Percentiles rank a stretch among this genome's conserved stretches.
phyloP scores from a whole-genome alignment of 2,797 vertebrate species.

The Pseudochaenichthys georgianus region DNA sequence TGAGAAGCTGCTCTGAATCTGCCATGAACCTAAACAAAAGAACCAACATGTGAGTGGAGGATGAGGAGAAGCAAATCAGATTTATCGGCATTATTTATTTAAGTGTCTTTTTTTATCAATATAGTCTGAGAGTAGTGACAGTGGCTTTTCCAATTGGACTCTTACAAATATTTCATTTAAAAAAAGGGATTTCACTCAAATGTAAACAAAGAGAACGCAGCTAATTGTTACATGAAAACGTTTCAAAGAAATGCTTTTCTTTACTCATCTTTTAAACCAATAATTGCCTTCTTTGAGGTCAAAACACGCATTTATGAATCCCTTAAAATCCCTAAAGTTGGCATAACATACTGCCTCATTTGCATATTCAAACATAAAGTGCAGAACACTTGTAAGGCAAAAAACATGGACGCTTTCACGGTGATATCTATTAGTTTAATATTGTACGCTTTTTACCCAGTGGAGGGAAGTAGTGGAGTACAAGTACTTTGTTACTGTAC shows the following conservation, averaged over 20 bases:
- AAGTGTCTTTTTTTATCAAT: not conserved
- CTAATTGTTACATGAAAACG: not conserved
- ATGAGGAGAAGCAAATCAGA: not conserved
- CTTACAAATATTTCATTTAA: not conserved
- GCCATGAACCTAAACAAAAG: not conserved
- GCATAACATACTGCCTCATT: too few relatives aligned
- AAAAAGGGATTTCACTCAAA: not conserved
- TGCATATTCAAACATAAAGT: too few relatives aligned
- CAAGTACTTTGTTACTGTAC: too few relatives aligned
- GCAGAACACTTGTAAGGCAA: too few relatives aligned
- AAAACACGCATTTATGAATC: not conserved
- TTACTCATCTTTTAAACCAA: not conserved
- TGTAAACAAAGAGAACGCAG: not conserved
- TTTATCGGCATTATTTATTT: not conserved
- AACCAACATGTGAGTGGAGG: not conserved
- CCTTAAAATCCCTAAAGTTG: too few relatives aligned
- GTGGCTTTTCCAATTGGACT: not conserved
- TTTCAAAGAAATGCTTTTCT: not conserved
- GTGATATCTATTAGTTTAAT: too few relatives aligned
- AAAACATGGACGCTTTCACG: too few relatives aligned
- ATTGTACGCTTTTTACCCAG: too few relatives aligned
- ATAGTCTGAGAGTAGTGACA: not conserved
- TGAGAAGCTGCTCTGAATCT: slow-evolving; percentile 1
- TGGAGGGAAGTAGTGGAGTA: too few relatives aligned
- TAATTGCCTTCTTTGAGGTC: not conserved